These are phyloP conservation scores for Chelonus insularis DNA, from an alignment of 1,140 invertebrate species.

Conservation along the genomic window DNA sequence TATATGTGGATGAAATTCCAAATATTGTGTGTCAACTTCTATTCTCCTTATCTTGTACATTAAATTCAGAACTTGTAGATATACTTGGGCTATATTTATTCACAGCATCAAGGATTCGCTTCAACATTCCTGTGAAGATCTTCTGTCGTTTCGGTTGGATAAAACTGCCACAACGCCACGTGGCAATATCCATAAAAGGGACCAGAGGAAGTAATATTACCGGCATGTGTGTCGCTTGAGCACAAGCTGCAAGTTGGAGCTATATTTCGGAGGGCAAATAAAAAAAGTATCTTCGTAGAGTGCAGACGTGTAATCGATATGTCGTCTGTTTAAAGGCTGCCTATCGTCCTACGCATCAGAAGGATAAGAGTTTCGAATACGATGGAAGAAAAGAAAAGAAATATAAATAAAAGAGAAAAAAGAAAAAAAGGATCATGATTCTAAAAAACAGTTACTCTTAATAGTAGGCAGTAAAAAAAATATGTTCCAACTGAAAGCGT, in stretches of 20 bases:
- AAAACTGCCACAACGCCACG: slow-evolving; percentile 31
- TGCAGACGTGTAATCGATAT: slow-evolving; percentile 32
- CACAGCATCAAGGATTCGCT: no score
- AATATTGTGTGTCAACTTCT: no score
- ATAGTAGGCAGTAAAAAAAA: slow-evolving; percentile 40
- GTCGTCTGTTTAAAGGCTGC: slow-evolving; percentile 18
- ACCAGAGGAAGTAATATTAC: slow-evolving; percentile 54
- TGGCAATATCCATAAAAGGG: slow-evolving; percentile 58
- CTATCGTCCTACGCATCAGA: background rate
- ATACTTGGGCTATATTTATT: no score
- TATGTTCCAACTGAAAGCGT: slow-evolving; percentile 37
- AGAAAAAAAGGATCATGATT: background rate
- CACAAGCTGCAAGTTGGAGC: background rate
- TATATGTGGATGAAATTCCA: no score
- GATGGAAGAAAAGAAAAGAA: background rate
- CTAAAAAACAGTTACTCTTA: slow-evolving; percentile 11
- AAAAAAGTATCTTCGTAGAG: slow-evolving; percentile 29
- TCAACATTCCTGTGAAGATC: background rate
- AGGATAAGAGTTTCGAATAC: background rate
- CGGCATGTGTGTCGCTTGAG: slow-evolving; percentile 47
- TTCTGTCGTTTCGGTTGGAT: background rate
- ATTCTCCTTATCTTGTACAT: no score
- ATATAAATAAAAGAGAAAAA: background rate
- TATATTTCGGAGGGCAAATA: slow-evolving; percentile 14
- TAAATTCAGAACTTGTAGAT: no score